Evolutionary conservation across 2,113 vertebrate genomes (phyloP).

Genomic region (Alouatta palliata): DNA sequence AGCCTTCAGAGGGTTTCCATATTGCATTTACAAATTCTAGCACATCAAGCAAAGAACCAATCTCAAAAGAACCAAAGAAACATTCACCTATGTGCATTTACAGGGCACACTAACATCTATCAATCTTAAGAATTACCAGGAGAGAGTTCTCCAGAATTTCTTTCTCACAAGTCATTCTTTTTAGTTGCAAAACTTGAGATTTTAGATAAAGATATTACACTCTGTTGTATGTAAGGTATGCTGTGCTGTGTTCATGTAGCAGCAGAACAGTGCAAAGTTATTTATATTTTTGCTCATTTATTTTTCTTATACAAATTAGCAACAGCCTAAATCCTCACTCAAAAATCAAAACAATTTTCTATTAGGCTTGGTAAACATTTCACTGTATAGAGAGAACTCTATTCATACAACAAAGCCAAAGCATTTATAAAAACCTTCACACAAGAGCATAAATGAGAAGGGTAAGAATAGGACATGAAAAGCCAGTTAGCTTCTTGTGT

Average conservation of each 20-base stretch:
- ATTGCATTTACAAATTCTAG: not conserved
- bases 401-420: conserved; percentile 3
- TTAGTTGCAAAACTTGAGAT: not conserved
- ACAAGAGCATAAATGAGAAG: not conserved
- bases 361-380: not conserved
- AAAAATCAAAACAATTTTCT: conserved; percentile 28
- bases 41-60: not conserved
- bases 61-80: not conserved
- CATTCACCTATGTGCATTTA: not conserved
- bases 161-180: not conserved
- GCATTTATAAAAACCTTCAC: not conserved
- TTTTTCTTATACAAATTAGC: not conserved
- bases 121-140: not conserved
- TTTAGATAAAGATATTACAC: not conserved
- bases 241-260: not conserved
- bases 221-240: not conserved
- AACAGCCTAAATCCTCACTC: not conserved
- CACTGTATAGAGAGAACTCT: not conserved
- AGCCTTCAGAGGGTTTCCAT: not conserved
- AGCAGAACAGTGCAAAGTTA: not conserved
- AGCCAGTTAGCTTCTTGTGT: not conserved
- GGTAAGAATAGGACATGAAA: not conserved
- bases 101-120: not conserved
- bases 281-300: not conserved
- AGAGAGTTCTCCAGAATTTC: conserved; percentile 6